Evolutionary conservation across 2,888 invertebrate species (phyloP), one percentile per base, ranked within the genome.

Genomic region (Eudemis profundana): DNA sequence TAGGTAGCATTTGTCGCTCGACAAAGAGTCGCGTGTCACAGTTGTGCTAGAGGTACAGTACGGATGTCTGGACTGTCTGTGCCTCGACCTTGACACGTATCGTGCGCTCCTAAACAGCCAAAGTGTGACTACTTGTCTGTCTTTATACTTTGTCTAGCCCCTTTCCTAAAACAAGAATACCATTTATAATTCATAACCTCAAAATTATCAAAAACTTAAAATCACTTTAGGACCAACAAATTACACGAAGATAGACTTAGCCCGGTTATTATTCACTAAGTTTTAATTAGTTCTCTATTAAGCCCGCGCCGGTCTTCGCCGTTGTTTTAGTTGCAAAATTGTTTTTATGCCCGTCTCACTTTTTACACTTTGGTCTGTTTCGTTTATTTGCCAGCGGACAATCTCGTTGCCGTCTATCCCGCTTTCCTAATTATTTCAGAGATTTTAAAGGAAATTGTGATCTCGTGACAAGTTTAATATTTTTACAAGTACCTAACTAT

Each of bases 241-340:
- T 57, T 64, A 59, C 50, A 44, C 49, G 42, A 42, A 50, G 50
- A 51, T 42, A 19, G 42, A 49, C 59, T 61, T 46, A 56, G 50
- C 65, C 17, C n/a, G 29, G 15, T 33, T 56, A 56, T 56, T 42
- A 56, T 56, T 56, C 54, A 56, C n/a, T 56, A 56, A 56, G 54
- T 56, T 56, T 56, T 47, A 56, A 56, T 56, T 56, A 56, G 54
- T 56, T 56, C 42, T 56, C 54, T 54, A 56, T 56, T 56, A 36
- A 60, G 40, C 38, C 23, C 14, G 40, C 15, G 4, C 27, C 27
- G 10, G 27, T 75, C 76, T 77, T 72, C 64, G 59, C 50, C 64
- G 70, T 74, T 77, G 76, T 78, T 82, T 82, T 79, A 79, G 81
- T 82, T 78, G 75, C 69, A 72, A 73, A 79, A 69, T 72, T 72